A percentile compares a stretch with the other conserved stretches of the same genome.
Conservation (phyloP, 2,113 vertebrate species). For the Microtus montanus region DNA sequence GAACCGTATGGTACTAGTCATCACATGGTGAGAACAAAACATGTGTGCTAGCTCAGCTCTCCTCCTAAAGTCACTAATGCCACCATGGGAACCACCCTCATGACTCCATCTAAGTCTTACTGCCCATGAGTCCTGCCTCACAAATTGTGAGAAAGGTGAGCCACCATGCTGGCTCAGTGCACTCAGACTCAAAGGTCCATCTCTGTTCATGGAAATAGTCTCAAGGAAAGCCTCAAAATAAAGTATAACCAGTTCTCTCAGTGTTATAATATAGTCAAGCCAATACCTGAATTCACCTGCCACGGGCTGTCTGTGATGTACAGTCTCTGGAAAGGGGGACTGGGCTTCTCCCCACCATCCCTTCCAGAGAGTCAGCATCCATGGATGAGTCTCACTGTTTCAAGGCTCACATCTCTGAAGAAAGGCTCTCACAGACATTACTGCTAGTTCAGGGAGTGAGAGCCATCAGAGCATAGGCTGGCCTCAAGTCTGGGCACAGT, state of each 20-base stretch:
- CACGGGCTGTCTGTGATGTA: background rate
- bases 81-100: background rate
- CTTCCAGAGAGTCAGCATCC: background rate
- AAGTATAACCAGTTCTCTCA: background rate
- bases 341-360: background rate
- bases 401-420: background rate
- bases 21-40: background rate
- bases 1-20: background rate
- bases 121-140: background rate
- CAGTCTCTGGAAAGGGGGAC: background rate
- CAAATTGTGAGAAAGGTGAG: background rate
- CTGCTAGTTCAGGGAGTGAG: background rate
- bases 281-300: background rate
- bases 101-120: background rate
- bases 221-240: background rate
- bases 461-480: background rate
- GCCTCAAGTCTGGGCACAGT: background rate
- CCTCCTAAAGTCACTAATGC: background rate
- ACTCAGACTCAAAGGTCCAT: background rate
- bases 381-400: background rate
- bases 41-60: background rate
- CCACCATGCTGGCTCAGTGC: background rate
- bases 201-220: background rate
- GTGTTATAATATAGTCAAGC: background rate
- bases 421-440: background rate